phyloP scores from a whole-genome alignment of 2,113 vertebrate species.

The Prionailurus bengalensis region DNA sequence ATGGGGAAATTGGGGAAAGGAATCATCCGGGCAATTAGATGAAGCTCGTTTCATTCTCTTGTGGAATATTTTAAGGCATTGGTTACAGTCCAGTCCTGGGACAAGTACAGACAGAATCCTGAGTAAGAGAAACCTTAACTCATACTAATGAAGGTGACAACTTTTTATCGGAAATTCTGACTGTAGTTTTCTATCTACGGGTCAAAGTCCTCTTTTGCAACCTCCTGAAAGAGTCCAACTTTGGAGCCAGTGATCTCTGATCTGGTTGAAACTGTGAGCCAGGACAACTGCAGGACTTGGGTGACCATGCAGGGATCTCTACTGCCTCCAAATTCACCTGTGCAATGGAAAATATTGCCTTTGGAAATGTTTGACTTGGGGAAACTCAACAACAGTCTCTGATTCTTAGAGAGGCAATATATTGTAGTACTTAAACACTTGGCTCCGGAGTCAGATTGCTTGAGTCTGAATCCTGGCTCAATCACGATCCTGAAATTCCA shows the following conservation, averaged over 20 bases:
- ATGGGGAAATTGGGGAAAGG: background rate
- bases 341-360: background rate
- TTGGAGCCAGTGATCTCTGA: background rate
- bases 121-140: background rate
- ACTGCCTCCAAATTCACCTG: background rate
- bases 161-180: background rate
- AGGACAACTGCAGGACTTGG: background rate
- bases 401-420: background rate
- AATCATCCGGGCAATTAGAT: background rate
- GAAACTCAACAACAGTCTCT: background rate
- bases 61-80: background rate
- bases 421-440: background rate
- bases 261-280: background rate
- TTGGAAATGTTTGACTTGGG: background rate
- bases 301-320: background rate
- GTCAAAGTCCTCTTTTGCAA: background rate
- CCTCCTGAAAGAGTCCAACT: background rate
- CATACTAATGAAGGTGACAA: background rate
- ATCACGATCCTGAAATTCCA: background rate
- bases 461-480: background rate
- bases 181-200: background rate
- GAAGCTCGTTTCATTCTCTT: background rate
- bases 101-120: constrained; percentile 32
- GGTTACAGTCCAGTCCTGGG: background rate
- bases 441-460: background rate